Percentiles rank a stretch among this genome's conserved stretches.
Conservation (phyloP, 2,113 vertebrate species). For the Spermophilus dauricus region DNA sequence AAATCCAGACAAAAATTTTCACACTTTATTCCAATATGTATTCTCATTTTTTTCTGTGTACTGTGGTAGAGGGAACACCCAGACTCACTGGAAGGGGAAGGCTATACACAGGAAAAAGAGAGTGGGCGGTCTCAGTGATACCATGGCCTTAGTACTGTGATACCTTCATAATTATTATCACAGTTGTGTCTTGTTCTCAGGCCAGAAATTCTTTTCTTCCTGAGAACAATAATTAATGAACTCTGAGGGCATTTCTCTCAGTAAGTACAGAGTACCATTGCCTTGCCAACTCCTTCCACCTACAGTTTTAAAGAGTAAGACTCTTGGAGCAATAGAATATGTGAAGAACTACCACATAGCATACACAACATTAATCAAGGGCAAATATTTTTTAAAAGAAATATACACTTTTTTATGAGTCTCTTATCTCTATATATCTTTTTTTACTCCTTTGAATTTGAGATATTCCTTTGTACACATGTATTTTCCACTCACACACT, state of each 20-base stretch:
- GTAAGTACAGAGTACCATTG: neutral
- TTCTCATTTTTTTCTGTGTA: neutral
- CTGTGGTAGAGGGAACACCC: neutral
- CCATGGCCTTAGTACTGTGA: neutral
- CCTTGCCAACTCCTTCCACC: neutral
- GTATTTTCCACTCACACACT: neutral
- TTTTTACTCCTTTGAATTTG: neutral
- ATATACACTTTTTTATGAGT: neutral
- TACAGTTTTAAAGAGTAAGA: neutral
- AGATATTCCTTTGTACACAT: neutral
- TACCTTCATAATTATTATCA: neutral
- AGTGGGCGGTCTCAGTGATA: neutral
- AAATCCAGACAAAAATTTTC: neutral
- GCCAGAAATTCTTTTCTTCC: neutral
- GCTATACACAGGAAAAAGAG: neutral
- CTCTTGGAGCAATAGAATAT: neutral
- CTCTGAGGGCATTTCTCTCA: neutral
- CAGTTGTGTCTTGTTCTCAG: neutral
- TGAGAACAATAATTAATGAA: neutral
- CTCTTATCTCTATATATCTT: neutral
- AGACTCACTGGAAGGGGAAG: neutral
- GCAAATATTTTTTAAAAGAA: neutral
- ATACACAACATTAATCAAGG: neutral
- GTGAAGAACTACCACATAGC: neutral
- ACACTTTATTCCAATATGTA: neutral